These are phyloP conservation scores for Eristalinus aeneus DNA, from an alignment of 2,888 invertebrate species.

Conservation along the genomic window DNA sequence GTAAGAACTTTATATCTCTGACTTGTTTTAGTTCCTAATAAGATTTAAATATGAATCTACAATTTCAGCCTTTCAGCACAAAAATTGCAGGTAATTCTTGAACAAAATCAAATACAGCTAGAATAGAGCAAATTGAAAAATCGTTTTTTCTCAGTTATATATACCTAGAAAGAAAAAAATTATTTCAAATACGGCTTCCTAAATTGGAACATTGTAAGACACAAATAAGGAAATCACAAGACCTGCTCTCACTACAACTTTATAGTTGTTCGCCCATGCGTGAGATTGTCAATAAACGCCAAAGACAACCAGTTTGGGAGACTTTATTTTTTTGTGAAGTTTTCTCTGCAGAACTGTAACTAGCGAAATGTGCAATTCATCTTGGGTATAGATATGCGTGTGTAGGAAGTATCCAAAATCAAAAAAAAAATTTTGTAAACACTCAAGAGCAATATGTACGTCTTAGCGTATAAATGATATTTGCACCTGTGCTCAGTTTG, in stretches of 20 bases:
- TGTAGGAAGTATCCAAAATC: constrained; percentile 3
- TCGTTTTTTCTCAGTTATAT: background rate
- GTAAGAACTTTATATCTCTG: too few relatives aligned
- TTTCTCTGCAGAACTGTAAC: background rate
- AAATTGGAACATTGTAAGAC: constrained; percentile 47
- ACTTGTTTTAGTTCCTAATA: too few relatives aligned
- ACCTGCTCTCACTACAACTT: constrained; percentile 37
- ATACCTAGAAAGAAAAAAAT: constrained; percentile 4
- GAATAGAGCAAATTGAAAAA: background rate
- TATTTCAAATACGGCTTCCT: constrained; percentile 18
- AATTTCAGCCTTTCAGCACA: too few relatives aligned
- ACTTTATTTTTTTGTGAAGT: constrained; percentile 7
- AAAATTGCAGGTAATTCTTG: too few relatives aligned
- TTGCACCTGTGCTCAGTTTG: constrained; percentile 29
- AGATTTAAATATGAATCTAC: too few relatives aligned
- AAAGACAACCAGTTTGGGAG: constrained; percentile 34
- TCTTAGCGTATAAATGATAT: constrained; percentile 19
- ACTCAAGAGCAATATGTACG: background rate
- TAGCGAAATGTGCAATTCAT: constrained; percentile 18
- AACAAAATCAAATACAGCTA: too few relatives aligned
- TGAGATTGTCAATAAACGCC: constrained; percentile 41
- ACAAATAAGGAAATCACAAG: constrained; percentile 65
- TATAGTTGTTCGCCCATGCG: constrained; percentile 68
- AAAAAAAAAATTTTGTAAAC: background rate
- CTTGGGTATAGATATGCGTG: background rate